Conservation (phyloP, 2,888 invertebrate genomes). For the Acronicta aceris region DNA sequence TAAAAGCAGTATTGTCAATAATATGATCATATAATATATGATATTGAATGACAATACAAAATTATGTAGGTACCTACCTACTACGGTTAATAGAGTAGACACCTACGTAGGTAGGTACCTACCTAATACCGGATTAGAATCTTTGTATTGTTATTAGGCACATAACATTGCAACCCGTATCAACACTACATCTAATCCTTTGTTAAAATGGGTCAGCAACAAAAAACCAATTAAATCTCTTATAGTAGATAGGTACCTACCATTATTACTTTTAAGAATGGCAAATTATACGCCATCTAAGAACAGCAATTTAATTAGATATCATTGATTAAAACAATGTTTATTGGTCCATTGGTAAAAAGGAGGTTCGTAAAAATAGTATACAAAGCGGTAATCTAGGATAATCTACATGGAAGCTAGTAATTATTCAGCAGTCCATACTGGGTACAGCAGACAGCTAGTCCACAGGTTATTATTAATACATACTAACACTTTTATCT, state of each 20-base stretch:
- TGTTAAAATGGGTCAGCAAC: background rate
- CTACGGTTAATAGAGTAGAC: no score
- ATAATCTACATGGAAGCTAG: no score
- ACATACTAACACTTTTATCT: no score
- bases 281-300: background rate
- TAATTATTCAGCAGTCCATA: no score
- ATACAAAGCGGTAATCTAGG: background rate
- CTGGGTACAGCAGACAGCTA: no score
- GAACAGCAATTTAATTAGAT: background rate
- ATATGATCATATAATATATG: background rate
- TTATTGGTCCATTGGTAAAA: background rate
- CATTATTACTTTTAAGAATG: background rate
- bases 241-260: background rate
- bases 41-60: slow-evolving; percentile 13
- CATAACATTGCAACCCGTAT: background rate
- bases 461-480: no score
- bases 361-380: background rate
- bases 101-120: background rate
- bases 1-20: slow-evolving; percentile 11
- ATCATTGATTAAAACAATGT: background rate
- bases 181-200: background rate
- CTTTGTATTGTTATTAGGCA: background rate
- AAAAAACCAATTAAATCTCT: background rate
- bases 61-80: background rate
- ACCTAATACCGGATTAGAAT: background rate